A percentile compares a stretch with the other conserved stretches of the same genome.
phyloP scores from a whole-genome alignment of 1,140 invertebrate species.

The Brachystomella parvula region DNA sequence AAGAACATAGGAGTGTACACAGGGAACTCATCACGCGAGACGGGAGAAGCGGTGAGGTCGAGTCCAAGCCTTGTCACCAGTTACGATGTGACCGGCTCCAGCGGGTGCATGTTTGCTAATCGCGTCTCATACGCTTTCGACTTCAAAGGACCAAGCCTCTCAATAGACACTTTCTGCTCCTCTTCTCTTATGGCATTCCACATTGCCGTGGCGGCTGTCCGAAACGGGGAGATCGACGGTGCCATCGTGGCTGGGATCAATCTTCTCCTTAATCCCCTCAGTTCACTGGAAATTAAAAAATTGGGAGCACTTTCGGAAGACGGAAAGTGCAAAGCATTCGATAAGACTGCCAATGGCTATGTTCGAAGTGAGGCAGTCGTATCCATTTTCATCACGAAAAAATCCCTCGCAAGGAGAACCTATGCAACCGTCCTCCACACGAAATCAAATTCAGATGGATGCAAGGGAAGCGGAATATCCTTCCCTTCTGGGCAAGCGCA shows the following conservation, averaged over 20 bases:
- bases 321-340: constrained; percentile 89
- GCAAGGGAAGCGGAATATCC: constrained; percentile 48
- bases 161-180: constrained; percentile 91
- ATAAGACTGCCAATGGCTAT: constrained; percentile 54
- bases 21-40: constrained; percentile 76
- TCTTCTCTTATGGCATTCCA: constrained; percentile 81
- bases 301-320: constrained; percentile 81
- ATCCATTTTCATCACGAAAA: constrained; percentile 49
- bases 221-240: constrained; percentile 76
- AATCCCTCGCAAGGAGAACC: constrained; percentile 45
- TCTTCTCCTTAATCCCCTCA: constrained; percentile 74
- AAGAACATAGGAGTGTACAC: constrained; percentile 71
- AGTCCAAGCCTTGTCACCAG: constrained; percentile 73
- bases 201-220: constrained; percentile 73
- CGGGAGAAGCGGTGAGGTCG: constrained; percentile 69
- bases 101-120: constrained; percentile 90
- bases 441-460: constrained; percentile 51
- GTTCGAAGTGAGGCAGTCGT: constrained; percentile 49
- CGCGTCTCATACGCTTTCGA: constrained; percentile 92
- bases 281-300: constrained; percentile 81
- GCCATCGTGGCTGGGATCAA: constrained; percentile 81
- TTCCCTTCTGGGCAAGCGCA: constrained; percentile 41
- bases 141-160: constrained; percentile 81
- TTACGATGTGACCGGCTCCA: constrained; percentile 85
- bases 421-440: constrained; percentile 52